Conservation (phyloP, 2,888 invertebrate species). For the Chaitophorus viminalis region DNA sequence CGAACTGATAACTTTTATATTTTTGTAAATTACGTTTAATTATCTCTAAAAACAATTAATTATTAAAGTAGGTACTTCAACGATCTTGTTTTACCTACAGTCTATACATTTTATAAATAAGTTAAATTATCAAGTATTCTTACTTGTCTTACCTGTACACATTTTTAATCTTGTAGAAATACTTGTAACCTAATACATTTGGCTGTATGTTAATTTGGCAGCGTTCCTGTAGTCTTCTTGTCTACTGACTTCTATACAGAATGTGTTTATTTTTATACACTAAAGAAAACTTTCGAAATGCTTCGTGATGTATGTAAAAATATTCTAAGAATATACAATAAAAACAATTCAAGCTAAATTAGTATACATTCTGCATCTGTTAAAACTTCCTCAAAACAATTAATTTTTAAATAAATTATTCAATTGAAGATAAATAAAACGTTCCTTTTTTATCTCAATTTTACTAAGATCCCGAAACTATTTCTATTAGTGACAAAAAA, state of each 20-base stretch:
- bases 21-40: too few species aligned
- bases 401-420: background rate
- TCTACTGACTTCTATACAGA: constrained; percentile 29
- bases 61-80: background rate
- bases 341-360: background rate
- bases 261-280: constrained; percentile 56
- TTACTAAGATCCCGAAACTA: background rate
- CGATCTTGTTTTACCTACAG: background rate
- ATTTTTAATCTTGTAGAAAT: constrained; percentile 24
- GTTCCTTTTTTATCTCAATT: background rate
- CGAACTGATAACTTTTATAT: too few species aligned
- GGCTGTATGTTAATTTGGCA: constrained; percentile 47
- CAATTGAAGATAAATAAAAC: background rate
- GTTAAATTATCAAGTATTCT: background rate
- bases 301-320: constrained; percentile 22
- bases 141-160: background rate
- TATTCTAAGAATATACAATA: constrained; percentile 3
- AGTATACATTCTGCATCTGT: constrained; percentile 9
- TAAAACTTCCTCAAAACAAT: background rate
- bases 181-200: constrained; percentile 59
- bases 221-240: constrained; percentile 22
- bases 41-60: too few species aligned
- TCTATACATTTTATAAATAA: background rate
- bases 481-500: too few species aligned
- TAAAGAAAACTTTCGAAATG: constrained; percentile 46